phyloP scores from a whole-genome alignment of 2,888 invertebrate species.

The Eumacrocentrus americanus region DNA sequence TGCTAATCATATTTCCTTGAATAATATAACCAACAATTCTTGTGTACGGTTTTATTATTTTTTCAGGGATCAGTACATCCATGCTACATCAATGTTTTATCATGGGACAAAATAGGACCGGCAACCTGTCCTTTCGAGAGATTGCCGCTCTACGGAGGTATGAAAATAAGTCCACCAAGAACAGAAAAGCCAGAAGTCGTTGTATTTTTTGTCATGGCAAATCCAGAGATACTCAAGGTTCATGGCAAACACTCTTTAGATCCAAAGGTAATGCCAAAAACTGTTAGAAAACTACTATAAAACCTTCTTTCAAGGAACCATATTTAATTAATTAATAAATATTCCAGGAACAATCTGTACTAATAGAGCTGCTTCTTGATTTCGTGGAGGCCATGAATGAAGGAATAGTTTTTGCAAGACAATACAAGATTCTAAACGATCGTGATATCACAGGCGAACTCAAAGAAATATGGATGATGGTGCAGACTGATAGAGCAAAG shows the following conservation, averaged over 20 bases:
- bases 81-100: constrained; percentile 69
- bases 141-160: constrained; percentile 75
- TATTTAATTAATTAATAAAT: too few species aligned
- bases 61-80: constrained; percentile 52
- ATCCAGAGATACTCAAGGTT: constrained; percentile 73
- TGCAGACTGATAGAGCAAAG: constrained; percentile 68
- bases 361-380: constrained; percentile 73
- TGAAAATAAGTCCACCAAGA: constrained; percentile 70
- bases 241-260: constrained; percentile 74
- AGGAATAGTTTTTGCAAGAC: constrained; percentile 67
- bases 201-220: constrained; percentile 77
- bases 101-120: constrained; percentile 76
- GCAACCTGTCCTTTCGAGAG: constrained; percentile 71
- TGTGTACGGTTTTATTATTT: too few species aligned
- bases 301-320: too few species aligned
- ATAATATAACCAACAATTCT: too few species aligned
- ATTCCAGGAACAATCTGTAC: constrained; percentile 69
- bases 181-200: constrained; percentile 66
- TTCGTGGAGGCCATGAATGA: constrained; percentile 78
- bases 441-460: constrained; percentile 75
- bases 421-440: constrained; percentile 68
- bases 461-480: constrained; percentile 77
- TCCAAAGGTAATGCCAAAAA: constrained; percentile 62
- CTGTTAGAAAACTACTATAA: not conserved
- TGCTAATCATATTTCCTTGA: constrained; percentile 11